These are phyloP conservation scores for Myotis planiceps DNA, from an alignment of 2,797 vertebrate genomes.

Conservation along the genomic window DNA sequence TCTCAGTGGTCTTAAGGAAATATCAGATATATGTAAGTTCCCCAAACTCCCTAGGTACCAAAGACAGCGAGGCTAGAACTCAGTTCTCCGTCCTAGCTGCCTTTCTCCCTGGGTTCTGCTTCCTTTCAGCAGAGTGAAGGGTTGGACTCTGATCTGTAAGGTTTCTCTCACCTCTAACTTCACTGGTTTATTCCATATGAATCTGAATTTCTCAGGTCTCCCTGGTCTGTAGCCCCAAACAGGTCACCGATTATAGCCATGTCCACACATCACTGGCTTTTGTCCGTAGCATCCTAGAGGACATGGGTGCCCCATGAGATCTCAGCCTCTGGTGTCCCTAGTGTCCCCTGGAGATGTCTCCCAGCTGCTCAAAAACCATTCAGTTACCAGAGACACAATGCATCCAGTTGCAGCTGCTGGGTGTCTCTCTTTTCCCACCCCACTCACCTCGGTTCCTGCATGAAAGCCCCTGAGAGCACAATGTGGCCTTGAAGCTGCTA, in stretches of 20 bases:
- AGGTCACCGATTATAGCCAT: background rate
- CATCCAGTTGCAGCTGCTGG: background rate
- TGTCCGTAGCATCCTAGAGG: background rate
- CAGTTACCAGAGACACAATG: background rate
- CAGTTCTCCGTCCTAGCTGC: background rate
- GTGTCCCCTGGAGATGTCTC: background rate
- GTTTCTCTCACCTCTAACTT: background rate
- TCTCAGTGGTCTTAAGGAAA: background rate
- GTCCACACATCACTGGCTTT: background rate
- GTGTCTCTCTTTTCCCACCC: background rate
- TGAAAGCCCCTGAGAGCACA: background rate
- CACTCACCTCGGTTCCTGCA: background rate
- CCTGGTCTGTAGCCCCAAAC: background rate
- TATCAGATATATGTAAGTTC: background rate
- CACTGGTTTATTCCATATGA: background rate
- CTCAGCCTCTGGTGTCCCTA: background rate
- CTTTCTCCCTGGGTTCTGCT: background rate
- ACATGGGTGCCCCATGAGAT: background rate
- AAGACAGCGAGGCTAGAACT: background rate
- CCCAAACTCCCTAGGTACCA: background rate
- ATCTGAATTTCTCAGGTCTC: background rate
- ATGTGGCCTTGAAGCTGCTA: background rate
- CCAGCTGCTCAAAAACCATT: background rate
- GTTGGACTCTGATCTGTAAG: background rate
- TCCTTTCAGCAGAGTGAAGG: background rate